These are phyloP conservation scores for Luperina testacea DNA, from an alignment of 2,888 invertebrate genomes.

Conservation along the genomic window DNA sequence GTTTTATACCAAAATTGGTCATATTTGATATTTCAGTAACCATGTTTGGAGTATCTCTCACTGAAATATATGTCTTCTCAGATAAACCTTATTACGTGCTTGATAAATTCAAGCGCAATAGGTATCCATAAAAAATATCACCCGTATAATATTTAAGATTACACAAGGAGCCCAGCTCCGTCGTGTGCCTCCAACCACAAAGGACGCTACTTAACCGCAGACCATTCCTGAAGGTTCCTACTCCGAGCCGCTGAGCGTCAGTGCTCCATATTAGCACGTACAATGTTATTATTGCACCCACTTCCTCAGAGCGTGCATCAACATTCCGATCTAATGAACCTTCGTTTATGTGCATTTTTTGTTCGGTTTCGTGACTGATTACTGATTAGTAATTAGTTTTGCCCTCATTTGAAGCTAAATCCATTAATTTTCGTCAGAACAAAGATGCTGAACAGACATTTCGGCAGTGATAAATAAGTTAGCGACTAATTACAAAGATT, in stretches of 20 bases:
- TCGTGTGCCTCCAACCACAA: constrained; percentile 38
- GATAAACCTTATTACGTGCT: background rate
- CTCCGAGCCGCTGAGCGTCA: constrained; percentile 28
- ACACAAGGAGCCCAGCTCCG: constrained; percentile 33
- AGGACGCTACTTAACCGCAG: constrained; percentile 37
- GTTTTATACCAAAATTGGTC: constrained; percentile 6
- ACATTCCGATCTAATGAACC: constrained; percentile 57
- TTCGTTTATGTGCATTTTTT: constrained; percentile 41
- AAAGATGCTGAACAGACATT: constrained; percentile 26
- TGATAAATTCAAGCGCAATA: background rate
- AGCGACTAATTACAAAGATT: constrained; percentile 38
- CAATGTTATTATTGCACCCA: constrained; percentile 43
- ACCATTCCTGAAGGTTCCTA: constrained; percentile 48
- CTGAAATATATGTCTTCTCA: background rate
- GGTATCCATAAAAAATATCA: constrained; percentile 2
- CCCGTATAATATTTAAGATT: constrained; percentile 27
- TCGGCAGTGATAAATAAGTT: constrained; percentile 46
- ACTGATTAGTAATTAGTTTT: constrained; percentile 26
- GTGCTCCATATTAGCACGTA: constrained; percentile 53
- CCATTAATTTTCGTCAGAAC: constrained; percentile 1
- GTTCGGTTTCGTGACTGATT: constrained; percentile 24
- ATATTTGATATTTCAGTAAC: constrained; percentile 7
- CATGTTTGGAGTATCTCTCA: background rate
- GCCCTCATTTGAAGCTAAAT: constrained; percentile 22
- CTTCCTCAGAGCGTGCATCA: constrained; percentile 50